These are phyloP conservation scores for Panurus biarmicus DNA, from an alignment of 2,113 vertebrate genomes.

Conservation along the genomic window DNA sequence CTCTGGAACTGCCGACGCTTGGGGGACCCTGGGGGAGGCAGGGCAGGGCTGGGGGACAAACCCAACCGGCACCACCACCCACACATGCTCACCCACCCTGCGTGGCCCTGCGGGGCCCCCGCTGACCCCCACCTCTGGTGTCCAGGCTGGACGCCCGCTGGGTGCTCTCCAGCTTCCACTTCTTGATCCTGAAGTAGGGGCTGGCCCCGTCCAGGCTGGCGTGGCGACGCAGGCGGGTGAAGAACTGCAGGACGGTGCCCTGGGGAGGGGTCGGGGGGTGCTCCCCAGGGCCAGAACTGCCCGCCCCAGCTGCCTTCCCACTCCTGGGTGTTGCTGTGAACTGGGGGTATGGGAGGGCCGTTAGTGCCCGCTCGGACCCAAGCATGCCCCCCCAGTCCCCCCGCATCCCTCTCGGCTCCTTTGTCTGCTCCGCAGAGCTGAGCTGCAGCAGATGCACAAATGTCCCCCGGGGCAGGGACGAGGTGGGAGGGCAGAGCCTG, in stretches of 20 bases:
- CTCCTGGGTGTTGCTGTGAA: conserved; percentile 64
- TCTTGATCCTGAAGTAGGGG: conserved; percentile 95
- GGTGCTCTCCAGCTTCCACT: conserved; percentile 92
- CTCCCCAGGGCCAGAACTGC: neutral
- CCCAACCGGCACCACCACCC: rapidly evolving
- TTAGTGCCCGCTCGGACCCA: neutral
- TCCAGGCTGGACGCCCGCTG: conserved; percentile 94
- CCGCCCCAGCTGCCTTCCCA: conserved; percentile 21
- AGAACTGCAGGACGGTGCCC: conserved; percentile 84
- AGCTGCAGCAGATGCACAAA: neutral
- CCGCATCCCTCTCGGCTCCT: neutral
- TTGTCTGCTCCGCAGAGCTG: neutral
- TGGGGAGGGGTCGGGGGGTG: conserved; percentile 41
- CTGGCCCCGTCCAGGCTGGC: conserved; percentile 92
- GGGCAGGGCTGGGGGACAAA: neutral
- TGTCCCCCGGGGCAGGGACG: neutral
- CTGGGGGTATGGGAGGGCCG: neutral
- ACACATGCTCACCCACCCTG: rapidly evolving
- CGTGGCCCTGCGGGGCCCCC: neutral
- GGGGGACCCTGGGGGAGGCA: conserved; percentile 76
- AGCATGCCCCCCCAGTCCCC: neutral
- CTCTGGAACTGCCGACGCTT: conserved; percentile 92
- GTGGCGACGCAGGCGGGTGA: conserved; percentile 87
- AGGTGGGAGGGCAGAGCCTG: neutral
- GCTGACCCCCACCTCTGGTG: conserved; percentile 78